Percentiles rank a stretch among this genome's conserved stretches.
phyloP scores from a whole-genome alignment of 2,797 vertebrate species.

The Dermochelys coriacea region DNA sequence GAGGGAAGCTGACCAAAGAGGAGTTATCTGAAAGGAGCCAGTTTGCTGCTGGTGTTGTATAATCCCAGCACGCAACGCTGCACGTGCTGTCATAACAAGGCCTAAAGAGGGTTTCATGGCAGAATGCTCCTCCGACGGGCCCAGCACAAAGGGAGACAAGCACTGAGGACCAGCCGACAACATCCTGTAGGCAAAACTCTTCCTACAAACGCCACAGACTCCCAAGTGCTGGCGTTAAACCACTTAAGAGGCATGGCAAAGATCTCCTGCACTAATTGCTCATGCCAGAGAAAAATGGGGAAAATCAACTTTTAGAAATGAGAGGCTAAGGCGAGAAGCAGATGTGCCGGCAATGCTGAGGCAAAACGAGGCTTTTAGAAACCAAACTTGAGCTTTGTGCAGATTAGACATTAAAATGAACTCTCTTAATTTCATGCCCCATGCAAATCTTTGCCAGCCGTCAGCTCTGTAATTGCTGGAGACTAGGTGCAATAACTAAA shows the following conservation, averaged over 20 bases:
- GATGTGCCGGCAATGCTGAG: slow-evolving; percentile 41
- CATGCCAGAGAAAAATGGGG: neutral
- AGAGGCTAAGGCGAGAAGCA: slow-evolving; percentile 10
- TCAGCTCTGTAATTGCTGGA: slow-evolving; percentile 68
- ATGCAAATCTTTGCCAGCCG: slow-evolving; percentile 72
- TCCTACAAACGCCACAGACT: accelerated
- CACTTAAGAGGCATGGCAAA: neutral
- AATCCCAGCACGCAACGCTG: accelerated
- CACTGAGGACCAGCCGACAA: neutral
- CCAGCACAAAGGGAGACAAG: neutral
- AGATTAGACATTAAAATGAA: slow-evolving; percentile 67
- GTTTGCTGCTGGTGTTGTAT: accelerated
- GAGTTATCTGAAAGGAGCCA: neutral
- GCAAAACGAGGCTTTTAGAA: slow-evolving; percentile 27
- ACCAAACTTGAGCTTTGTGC: slow-evolving; percentile 25
- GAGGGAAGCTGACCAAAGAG: neutral
- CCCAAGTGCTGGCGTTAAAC: neutral
- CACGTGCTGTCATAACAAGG: accelerated
- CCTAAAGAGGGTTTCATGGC: accelerated
- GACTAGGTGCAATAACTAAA: slow-evolving; percentile 49
- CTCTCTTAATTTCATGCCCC: slow-evolving; percentile 68
- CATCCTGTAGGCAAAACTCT: accelerated
- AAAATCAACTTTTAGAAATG: neutral
- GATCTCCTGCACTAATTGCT: neutral
- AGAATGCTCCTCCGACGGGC: neutral